phyloP scores from a whole-genome alignment of 2,113 vertebrate species.

The Paradoxurus hermaphroditus region DNA sequence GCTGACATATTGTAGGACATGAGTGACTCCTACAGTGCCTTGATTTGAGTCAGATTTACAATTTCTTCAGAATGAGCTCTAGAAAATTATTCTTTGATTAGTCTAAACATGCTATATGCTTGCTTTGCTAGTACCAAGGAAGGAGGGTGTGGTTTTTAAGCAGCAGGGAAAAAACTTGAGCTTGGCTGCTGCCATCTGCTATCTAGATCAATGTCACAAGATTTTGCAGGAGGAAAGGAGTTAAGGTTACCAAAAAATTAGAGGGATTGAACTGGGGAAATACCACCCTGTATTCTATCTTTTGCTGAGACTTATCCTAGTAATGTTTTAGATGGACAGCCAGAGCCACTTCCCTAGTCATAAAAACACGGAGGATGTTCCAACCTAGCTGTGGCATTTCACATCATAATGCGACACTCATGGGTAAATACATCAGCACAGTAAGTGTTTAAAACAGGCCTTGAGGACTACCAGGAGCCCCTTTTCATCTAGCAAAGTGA shows the following conservation, averaged over 20 bases:
- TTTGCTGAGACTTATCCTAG: not conserved
- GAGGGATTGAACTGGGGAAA: not conserved
- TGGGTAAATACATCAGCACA: fast-evolving
- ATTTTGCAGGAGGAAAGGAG: not conserved
- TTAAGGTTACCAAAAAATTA: not conserved
- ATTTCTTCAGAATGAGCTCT: not conserved
- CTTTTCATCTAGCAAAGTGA: not conserved
- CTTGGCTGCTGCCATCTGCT: not conserved
- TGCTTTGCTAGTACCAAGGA: not conserved
- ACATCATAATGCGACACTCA: not conserved
- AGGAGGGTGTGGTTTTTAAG: not conserved
- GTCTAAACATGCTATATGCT: not conserved
- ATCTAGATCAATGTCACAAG: not conserved
- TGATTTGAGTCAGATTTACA: not conserved
- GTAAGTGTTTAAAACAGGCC: not conserved
- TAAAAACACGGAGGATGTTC: not conserved
- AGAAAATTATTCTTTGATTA: not conserved
- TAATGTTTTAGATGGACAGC: not conserved
- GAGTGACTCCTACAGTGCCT: not conserved
- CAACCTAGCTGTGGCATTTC: not conserved
- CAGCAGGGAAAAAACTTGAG: not conserved
- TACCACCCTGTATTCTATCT: fast-evolving
- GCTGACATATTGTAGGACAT: not conserved
- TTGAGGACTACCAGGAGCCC: not conserved
- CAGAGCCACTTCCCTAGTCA: not conserved